phyloP scores from a whole-genome alignment of 1,140 invertebrate species.

The Alviniconcha marisindica region DNA sequence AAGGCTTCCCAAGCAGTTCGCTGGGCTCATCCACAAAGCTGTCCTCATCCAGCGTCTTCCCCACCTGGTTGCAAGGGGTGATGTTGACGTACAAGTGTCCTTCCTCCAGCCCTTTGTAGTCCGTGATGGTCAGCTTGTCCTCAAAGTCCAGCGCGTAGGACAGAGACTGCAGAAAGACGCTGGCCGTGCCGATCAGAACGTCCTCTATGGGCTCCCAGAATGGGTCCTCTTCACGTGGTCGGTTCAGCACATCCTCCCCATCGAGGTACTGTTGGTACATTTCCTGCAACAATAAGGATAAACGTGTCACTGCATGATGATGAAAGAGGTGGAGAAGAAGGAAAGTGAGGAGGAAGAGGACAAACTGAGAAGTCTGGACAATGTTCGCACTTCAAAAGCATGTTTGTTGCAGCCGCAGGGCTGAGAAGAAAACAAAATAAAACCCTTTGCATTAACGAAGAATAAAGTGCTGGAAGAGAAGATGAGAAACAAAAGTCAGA shows the following conservation, averaged over 20 bases:
- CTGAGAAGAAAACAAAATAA: conserved; percentile 14
- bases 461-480: too few species aligned
- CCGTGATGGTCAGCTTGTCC: conserved; percentile 71
- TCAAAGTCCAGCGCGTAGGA: conserved; percentile 75
- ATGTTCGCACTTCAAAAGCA: not conserved
- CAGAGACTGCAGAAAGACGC: conserved; percentile 74
- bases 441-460: too few species aligned
- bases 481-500: too few species aligned
- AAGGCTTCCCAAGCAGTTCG: conserved; percentile 72
- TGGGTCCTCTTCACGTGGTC: conserved; percentile 74
- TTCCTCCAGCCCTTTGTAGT: conserved; percentile 75
- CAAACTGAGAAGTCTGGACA: not conserved
- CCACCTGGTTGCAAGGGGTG: conserved; percentile 74
- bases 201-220: conserved; percentile 77
- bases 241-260: conserved; percentile 70
- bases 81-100: conserved; percentile 71
- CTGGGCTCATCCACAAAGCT: conserved; percentile 73
- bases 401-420: not conserved
- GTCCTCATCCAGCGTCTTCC: conserved; percentile 73
- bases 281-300: conserved; percentile 69
- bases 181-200: conserved; percentile 73
- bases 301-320: not conserved
- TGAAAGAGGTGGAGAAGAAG: not conserved
- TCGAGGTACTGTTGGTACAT: conserved; percentile 75
- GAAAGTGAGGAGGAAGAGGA: not conserved